A percentile compares a stretch with the other conserved stretches of the same genome.
phyloP scores from a whole-genome alignment of 2,797 vertebrate genomes.

The Falco biarmicus region DNA sequence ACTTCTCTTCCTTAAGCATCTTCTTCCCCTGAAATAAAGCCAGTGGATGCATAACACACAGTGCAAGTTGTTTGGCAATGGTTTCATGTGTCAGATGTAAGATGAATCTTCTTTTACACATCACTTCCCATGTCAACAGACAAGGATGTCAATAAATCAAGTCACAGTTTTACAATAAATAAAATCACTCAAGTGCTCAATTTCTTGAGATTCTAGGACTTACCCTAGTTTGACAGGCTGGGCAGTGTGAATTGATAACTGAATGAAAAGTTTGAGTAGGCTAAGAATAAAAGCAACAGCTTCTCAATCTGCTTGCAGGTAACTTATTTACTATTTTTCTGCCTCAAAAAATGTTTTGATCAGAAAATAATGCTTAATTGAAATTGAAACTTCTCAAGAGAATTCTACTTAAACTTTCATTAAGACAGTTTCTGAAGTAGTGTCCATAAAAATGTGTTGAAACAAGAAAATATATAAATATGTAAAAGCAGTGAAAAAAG shows the following conservation, averaged over 20 bases:
- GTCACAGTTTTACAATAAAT: neutral
- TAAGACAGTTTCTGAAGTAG: neutral
- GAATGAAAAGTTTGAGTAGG: neutral
- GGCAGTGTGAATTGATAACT: neutral
- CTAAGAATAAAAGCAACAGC: neutral
- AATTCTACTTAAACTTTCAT: neutral
- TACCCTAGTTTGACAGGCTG: neutral
- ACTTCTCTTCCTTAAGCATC: neutral
- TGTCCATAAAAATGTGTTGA: neutral
- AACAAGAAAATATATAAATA: neutral
- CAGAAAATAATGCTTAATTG: neutral
- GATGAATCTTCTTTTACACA: neutral
- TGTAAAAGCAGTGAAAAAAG: neutral
- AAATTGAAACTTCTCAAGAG: neutral
- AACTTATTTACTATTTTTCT: neutral
- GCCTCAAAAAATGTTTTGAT: neutral
- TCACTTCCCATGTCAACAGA: neutral
- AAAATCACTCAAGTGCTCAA: neutral
- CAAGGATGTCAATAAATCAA: neutral
- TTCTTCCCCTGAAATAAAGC: neutral
- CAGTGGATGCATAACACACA: neutral
- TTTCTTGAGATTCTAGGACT: neutral
- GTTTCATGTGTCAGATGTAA: neutral
- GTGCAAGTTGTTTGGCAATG: neutral
- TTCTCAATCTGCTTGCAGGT: neutral